These are phyloP conservation scores for Pentalonia nigronervosa DNA, from an alignment of 1,140 invertebrate species.

Conservation along the genomic window DNA sequence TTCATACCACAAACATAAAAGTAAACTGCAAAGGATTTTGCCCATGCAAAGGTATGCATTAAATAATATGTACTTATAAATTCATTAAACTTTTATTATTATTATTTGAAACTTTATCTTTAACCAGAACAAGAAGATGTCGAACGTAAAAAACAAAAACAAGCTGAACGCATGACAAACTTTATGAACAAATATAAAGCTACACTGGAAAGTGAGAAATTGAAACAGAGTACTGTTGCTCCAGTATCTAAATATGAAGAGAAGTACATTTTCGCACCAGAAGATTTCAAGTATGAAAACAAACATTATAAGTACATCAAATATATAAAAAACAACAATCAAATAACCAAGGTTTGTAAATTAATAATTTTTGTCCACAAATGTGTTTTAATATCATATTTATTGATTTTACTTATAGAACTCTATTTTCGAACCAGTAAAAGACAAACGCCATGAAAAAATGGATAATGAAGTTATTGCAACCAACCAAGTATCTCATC, in stretches of 20 bases:
- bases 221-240: slow-evolving; percentile 38
- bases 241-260: slow-evolving; percentile 59
- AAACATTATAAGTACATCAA: slow-evolving; percentile 83
- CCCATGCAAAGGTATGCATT: slow-evolving; percentile 79
- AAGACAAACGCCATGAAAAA: slow-evolving; percentile 44
- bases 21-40: slow-evolving; percentile 88
- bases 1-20: slow-evolving; percentile 77
- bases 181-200: slow-evolving; percentile 72
- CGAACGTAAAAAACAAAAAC: slow-evolving; percentile 70
- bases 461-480: slow-evolving; percentile 50
- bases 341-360: slow-evolving; percentile 71
- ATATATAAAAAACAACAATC: slow-evolving; percentile 77
- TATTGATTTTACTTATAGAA: slow-evolving; percentile 22
- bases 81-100: not conserved
- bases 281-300: slow-evolving; percentile 81
- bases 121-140: slow-evolving; percentile 67
- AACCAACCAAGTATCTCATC: slow-evolving; percentile 46
- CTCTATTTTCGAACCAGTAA: not conserved
- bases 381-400: not conserved
- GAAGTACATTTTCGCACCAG: slow-evolving; percentile 74
- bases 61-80: not conserved
- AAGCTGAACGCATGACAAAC: slow-evolving; percentile 70
- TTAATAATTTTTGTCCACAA: not conserved
- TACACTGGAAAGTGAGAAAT: slow-evolving; percentile 58
- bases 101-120: not conserved